These are phyloP conservation scores for Cepaea nemoralis DNA, from an alignment of 1,140 invertebrate genomes.

Conservation along the genomic window DNA sequence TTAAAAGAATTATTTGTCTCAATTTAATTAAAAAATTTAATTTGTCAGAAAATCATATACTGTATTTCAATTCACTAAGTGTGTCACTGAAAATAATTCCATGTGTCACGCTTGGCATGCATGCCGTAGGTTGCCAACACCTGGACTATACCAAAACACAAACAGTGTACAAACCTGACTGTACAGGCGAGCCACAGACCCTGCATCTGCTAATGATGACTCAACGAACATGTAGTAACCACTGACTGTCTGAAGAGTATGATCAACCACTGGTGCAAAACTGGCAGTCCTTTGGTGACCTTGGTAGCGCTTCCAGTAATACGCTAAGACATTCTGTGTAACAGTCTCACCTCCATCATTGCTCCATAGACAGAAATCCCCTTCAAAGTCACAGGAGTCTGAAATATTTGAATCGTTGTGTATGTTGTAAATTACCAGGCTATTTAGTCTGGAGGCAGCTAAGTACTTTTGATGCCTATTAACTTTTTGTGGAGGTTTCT, in stretches of 20 bases:
- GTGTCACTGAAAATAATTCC: too few species aligned
- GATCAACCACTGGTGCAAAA: background rate
- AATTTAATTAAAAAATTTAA: too few species aligned
- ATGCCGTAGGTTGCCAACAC: too few species aligned
- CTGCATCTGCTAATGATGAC: background rate
- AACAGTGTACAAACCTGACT: constrained; percentile 20
- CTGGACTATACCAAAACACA: too few species aligned
- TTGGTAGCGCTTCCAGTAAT: background rate
- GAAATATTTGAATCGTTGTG: background rate
- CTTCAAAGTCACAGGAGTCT: constrained; percentile 8
- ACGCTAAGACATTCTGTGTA: background rate
- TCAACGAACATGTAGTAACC: background rate
- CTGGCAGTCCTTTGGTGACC: background rate
- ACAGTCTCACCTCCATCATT: background rate
- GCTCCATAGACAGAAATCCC: background rate
- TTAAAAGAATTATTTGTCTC: too few species aligned
- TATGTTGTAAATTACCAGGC: too few species aligned
- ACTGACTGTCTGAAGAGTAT: background rate
- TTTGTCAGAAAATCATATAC: too few species aligned
- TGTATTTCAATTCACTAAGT: too few species aligned
- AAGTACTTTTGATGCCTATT: too few species aligned
- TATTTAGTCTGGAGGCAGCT: too few species aligned
- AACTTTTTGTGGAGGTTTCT: too few species aligned
- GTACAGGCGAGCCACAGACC: background rate
- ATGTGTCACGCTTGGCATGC: too few species aligned